Percentiles rank a stretch among this genome's conserved stretches.
Evolutionary conservation across 2,888 invertebrate genomes (phyloP).

Genomic region (Eristalis pertinax): DNA sequence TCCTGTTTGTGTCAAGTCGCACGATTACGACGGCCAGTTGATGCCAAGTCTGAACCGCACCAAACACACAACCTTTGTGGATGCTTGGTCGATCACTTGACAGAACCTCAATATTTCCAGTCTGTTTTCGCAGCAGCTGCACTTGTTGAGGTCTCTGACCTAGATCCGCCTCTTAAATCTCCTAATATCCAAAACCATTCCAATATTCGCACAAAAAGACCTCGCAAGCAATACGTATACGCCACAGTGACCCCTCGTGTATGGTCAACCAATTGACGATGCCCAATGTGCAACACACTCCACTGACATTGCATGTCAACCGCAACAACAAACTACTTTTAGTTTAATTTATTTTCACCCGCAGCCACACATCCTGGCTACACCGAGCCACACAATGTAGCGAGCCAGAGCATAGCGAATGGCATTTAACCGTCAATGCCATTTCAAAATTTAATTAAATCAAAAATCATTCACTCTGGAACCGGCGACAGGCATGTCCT

Average conservation of each 20-base stretch:
- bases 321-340: neutral
- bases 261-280: neutral
- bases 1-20: no score
- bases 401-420: no score
- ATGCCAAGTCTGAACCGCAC: no score
- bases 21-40: no score
- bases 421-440: neutral
- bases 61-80: no score
- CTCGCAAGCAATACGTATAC: neutral
- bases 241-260: neutral
- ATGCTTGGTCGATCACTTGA: no score
- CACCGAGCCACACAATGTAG: no score
- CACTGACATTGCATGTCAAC: neutral
- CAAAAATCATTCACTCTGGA: neutral
- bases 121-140: no score
- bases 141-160: no score
- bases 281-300: neutral
- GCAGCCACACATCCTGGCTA: neutral
- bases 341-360: neutral
- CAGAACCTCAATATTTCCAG: no score
- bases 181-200: no score
- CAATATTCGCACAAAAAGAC: neutral
- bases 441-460: neutral
- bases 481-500: neutral
- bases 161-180: no score